Conservation (phyloP, 2,888 invertebrate species). For the Macroteleia sp. region DNA sequence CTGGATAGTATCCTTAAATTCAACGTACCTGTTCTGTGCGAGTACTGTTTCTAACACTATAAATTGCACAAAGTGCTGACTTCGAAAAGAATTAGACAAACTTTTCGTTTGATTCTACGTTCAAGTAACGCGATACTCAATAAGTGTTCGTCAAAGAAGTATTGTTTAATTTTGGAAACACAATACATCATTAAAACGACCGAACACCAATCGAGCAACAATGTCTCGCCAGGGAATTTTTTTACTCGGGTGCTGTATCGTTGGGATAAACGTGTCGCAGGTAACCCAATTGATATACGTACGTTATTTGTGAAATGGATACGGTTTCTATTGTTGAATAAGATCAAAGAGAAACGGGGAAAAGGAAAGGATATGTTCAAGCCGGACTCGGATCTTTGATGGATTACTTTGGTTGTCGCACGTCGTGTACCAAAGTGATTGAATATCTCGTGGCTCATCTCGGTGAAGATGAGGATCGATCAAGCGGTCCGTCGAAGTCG, state of each 20-base stretch:
- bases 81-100: too few relatives aligned
- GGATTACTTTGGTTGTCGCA: constrained; percentile 76
- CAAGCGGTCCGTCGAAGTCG: constrained; percentile 73
- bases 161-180: constrained; percentile 29
- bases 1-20: too few relatives aligned
- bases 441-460: constrained; percentile 78
- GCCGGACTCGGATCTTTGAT: constrained; percentile 67
- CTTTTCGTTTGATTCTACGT: too few relatives aligned
- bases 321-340: constrained; percentile 54
- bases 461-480: constrained; percentile 78
- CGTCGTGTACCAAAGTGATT: constrained; percentile 76
- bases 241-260: constrained; percentile 16
- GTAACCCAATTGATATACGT: constrained; percentile 54
- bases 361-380: constrained; percentile 52
- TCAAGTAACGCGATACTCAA: too few relatives aligned
- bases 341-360: constrained; percentile 62
- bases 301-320: constrained; percentile 55
- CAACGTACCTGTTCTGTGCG: too few relatives aligned
- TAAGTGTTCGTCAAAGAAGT: constrained; percentile 3
- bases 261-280: constrained; percentile 19
- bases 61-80: too few relatives aligned
- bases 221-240: constrained; percentile 12
- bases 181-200: constrained; percentile 30
- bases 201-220: constrained; percentile 6
- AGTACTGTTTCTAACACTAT: too few relatives aligned